Conservation (phyloP, 2,797 vertebrate genomes). For the Macropus fuliginosus region DNA sequence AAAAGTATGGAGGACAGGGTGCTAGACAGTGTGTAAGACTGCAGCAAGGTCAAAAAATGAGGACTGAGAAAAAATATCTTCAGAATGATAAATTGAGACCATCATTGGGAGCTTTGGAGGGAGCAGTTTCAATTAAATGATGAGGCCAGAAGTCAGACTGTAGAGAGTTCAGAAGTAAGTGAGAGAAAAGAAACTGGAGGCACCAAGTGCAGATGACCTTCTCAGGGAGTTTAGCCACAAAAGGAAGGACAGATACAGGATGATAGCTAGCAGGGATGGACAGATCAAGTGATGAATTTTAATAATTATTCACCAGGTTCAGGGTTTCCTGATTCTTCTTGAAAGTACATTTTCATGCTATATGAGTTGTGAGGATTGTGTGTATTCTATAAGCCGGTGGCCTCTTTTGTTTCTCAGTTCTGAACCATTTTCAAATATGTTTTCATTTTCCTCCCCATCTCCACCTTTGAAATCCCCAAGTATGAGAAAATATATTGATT, state of each 20-base stretch:
- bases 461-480: background rate
- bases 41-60: background rate
- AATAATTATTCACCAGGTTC: background rate
- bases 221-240: background rate
- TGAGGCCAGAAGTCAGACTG: background rate
- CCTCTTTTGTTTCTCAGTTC: background rate
- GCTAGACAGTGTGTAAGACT: background rate
- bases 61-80: background rate
- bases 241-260: background rate
- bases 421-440: background rate
- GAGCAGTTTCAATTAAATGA: background rate
- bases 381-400: background rate
- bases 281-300: background rate
- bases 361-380: background rate
- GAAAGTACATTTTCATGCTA: background rate
- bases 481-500: background rate
- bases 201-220: background rate
- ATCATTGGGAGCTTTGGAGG: background rate
- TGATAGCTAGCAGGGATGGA: background rate
- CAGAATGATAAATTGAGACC: background rate
- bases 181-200: background rate
- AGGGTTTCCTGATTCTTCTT: background rate
- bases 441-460: background rate
- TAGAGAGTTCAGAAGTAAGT: background rate
- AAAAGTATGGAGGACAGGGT: background rate